Base-by-base conservation (phyloP, 2,113 vertebrate species). In the Cavia porcellus region DNA sequence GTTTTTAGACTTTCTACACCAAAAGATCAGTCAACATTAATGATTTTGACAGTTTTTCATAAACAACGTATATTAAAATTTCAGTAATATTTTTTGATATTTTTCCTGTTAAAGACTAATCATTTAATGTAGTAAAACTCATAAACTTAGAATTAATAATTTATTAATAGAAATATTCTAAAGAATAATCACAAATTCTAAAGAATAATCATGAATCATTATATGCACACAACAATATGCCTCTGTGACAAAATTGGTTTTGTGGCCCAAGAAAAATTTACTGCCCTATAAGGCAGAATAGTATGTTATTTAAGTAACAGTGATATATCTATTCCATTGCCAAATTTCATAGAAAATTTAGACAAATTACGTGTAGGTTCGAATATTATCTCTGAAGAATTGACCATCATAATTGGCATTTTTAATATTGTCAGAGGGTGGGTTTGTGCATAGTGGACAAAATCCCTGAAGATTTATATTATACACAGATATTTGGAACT, bases 381-480 rank as follows among this genome's bases (percentile, higher is more conserved):
- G 95, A 94, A 86, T 35, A 52, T 88, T 2, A 81, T 89, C 61
- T 45, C 8, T 42, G 25, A 88, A 95, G 24, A 95, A 95, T 75
- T 87, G 50, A 72, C 25, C 64, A 84, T 32, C 74, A 86, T 86
- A 30, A 80, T 92, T 92, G 55, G 55, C 55, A 57, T 17, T 57
- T 57, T 57, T 57, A 57, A 57, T 2, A 57, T 57, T 57, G 55
- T 57, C 55, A 57, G 55, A 57, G 55, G 17, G 17, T 57, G 12
- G 14, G n/a, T 77, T 5, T 87, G 19, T 20, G 20, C 38, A 82
- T 55, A 88, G 59, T n/a, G 20, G 96, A 38, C 14, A 84, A 77
- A 97, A 94, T 74, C 28, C 66, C 30, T 93, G 22, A 95, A 97
- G 24, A 92, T 77, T 14, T 96, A 1, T 77, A 70, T 70, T 96